Evolutionary conservation across 2,888 invertebrate species (phyloP).

Genomic region (Cantharis lateralis): DNA sequence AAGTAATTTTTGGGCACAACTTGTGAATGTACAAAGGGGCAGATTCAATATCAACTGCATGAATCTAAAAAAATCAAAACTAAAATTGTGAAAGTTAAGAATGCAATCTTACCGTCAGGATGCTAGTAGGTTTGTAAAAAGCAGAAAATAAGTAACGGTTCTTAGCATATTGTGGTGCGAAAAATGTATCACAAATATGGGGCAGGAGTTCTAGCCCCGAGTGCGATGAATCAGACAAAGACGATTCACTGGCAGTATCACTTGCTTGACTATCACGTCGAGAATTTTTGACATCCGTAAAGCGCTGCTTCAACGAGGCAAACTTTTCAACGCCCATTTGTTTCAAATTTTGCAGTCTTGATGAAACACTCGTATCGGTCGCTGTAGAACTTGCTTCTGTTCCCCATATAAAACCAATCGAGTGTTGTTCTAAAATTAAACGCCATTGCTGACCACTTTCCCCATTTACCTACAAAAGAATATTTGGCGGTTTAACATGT

Average conservation of each 20-base stretch:
- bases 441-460: slow-evolving; percentile 78
- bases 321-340: slow-evolving; percentile 73
- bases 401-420: slow-evolving; percentile 74
- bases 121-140: slow-evolving; percentile 61
- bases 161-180: slow-evolving; percentile 63
- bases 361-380: slow-evolving; percentile 54
- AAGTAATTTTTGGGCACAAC: slow-evolving; percentile 65
- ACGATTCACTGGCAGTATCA: slow-evolving; percentile 50
- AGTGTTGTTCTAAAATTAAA: slow-evolving; percentile 77
- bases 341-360: slow-evolving; percentile 67
- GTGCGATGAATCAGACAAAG: slow-evolving; percentile 38
- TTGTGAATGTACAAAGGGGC: slow-evolving; percentile 72
- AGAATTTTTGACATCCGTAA: slow-evolving; percentile 58
- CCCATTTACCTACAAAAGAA: slow-evolving; percentile 47
- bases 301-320: slow-evolving; percentile 65
- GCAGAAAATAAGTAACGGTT: slow-evolving; percentile 64
- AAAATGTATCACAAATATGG: slow-evolving; percentile 58
- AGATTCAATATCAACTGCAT: slow-evolving; percentile 68
- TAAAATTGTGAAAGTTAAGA: neutral
- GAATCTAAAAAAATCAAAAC: slow-evolving; percentile 58
- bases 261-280: slow-evolving; percentile 50
- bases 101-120: slow-evolving; percentile 56
- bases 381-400: slow-evolving; percentile 48
- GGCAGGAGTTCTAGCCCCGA: slow-evolving; percentile 53
- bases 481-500: no score